phyloP scores from a whole-genome alignment of 2,888 invertebrate species.

The Notodonta ziczac region DNA sequence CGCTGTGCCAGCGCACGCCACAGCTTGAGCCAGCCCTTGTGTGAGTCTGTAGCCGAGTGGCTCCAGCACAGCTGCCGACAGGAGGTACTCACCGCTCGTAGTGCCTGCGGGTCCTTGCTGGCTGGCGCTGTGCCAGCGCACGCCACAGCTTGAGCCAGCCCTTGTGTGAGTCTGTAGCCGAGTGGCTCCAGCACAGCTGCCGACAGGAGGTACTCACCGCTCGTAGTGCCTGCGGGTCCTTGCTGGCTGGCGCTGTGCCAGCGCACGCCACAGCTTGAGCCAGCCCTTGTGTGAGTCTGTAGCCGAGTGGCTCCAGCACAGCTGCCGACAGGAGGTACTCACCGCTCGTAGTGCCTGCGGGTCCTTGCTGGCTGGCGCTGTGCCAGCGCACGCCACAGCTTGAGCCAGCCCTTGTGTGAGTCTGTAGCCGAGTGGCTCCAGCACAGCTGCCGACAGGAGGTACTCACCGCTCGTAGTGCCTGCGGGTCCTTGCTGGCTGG shows the following conservation, averaged over 20 bases:
- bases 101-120: constrained; percentile 89
- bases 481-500: constrained; percentile 89
- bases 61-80: too few species aligned
- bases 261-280: constrained; percentile 89
- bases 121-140: constrained; percentile 89
- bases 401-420: constrained; percentile 30
- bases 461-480: constrained; percentile 90
- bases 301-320: too few species aligned
- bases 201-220: constrained; percentile 69
- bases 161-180: too few species aligned
- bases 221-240: constrained; percentile 91
- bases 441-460: too few species aligned
- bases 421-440: too few species aligned
- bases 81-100: constrained; percentile 87
- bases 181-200: too few species aligned
- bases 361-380: constrained; percentile 90
- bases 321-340: too few species aligned
- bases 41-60: too few species aligned
- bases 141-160: constrained; percentile 87
- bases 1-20: constrained; percentile 92
- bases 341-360: constrained; percentile 91
- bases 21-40: constrained; percentile 64
- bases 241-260: constrained; percentile 90
- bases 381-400: constrained; percentile 91
- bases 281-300: too few species aligned